A percentile compares a stretch with the other conserved stretches of the same genome.
Conservation (phyloP, 2,113 vertebrate species). For the Oreocharis arfaki region DNA sequence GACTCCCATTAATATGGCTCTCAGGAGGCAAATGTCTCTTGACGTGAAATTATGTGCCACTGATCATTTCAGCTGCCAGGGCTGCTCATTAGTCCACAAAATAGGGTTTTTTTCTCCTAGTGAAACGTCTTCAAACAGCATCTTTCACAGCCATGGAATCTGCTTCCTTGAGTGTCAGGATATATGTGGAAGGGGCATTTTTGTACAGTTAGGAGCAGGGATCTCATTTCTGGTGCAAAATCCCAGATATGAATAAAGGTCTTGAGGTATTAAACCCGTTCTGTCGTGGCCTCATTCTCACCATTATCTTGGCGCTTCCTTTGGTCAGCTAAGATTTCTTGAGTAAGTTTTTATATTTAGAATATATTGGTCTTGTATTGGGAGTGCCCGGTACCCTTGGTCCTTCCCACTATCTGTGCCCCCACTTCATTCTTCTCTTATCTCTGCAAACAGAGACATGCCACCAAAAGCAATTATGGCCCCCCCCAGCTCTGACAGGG, state of each 20-base stretch:
- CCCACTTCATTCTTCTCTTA: neutral
- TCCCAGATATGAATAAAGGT: neutral
- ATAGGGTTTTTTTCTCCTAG: neutral
- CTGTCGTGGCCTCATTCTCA: neutral
- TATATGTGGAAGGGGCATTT: neutral
- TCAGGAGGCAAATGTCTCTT: constrained; percentile 1
- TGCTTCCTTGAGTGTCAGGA: fast-evolving
- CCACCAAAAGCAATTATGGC: neutral
- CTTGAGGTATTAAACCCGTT: neutral
- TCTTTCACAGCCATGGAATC: neutral
- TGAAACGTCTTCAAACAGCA: neutral
- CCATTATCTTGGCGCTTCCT: neutral
- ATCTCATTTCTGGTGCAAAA: neutral
- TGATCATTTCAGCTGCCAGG: neutral
- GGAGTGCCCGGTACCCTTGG: neutral
- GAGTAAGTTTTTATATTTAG: neutral
- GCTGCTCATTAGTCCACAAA: neutral
- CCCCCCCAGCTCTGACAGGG: neutral
- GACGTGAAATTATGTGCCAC: neutral
- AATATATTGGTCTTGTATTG: neutral
- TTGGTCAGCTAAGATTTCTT: neutral
- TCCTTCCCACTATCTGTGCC: neutral
- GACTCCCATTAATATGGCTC: neutral
- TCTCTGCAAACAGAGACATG: neutral
- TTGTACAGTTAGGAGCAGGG: neutral